Base-by-base conservation (phyloP, 2,113 vertebrate species). In the Lepus europaeus region DNA sequence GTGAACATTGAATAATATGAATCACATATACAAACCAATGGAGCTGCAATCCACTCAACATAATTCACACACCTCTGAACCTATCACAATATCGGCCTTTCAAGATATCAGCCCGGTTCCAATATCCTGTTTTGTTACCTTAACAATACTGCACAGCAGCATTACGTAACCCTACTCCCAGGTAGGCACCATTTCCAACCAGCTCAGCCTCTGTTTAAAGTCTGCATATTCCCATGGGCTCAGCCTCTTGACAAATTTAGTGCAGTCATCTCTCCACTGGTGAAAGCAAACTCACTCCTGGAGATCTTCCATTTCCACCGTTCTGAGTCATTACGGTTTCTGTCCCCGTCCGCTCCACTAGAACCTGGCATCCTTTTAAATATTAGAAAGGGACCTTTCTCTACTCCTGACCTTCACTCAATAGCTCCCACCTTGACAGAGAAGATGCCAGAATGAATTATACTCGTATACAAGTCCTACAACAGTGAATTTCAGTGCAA, bases 291-390 rank as follows among this genome's bases (percentile, higher is more conserved):
- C 97, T 97, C 96, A 77, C 94, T 96, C 89, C 93, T 81, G 95
- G 80, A 97, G 95, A 61, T 97, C 97, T 97, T 97, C 97, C 97
- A 89, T 80, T 96, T 97, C 96, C 95, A 96, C 97, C 49, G 88
- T 70, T 93, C 95, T 95, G 96, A 80, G 88, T 97, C 93, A 82
- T 95, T 81, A 91, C 0, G 53, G 86, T 11, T 96, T 96, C 53
- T 90, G 96, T 92, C 91, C 95, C 92, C 95, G 92, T 73, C 90
- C 33, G 96, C 95, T 96, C 95, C 56, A 69, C 94, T 96, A 97
- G 89, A 69, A 56, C 88, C 93, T 97, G 93, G 90, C 95, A 92
- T 79, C 96, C 89, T 86, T 94, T 84, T 81, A 83, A 76, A 78
- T 45, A 45, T 45, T 45, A 82, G 90, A 83, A 92, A 96, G 69